Evolutionary conservation across 2,797 vertebrate species (phyloP).

Genomic region (Peromyscus aztecus): DNA sequence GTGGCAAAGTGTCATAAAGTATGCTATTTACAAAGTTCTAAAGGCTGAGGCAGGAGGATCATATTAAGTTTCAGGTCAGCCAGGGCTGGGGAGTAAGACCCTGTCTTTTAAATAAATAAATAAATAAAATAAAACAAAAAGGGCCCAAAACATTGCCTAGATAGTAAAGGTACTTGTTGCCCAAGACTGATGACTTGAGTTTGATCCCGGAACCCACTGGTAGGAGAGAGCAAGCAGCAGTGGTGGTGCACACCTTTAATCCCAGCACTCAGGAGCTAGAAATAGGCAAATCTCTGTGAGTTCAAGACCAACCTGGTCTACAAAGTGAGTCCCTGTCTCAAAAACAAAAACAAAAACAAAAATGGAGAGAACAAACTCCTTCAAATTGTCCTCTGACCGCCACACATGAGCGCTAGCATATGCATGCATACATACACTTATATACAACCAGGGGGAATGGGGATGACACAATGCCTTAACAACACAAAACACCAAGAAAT

Average conservation of each 20-base stretch:
- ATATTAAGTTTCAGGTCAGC: background rate
- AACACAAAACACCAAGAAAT: background rate
- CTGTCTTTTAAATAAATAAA: background rate
- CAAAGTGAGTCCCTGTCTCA: background rate
- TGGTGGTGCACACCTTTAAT: background rate
- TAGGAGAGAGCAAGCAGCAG: background rate
- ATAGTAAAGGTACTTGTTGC: background rate
- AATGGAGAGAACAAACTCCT: too few species aligned
- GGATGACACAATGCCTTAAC: background rate
- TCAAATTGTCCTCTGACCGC: background rate
- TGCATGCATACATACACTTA: background rate
- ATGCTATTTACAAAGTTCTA: constrained; percentile 45
- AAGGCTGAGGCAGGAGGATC: background rate
- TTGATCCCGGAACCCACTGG: background rate
- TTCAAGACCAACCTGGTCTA: background rate
- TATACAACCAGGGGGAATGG: background rate
- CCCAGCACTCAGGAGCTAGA: background rate
- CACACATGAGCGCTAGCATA: background rate
- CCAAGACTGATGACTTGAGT: background rate
- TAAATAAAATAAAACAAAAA: background rate
- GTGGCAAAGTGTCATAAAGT: constrained; percentile 42
- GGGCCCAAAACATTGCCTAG: background rate
- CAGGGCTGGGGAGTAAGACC: background rate
- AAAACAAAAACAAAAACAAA: background rate
- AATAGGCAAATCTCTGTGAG: background rate